A percentile compares a stretch with the other conserved stretches of the same genome.
These are phyloP conservation scores for Julus scandinavius DNA, from an alignment of 2,888 invertebrate genomes.

Conservation along the genomic window DNA sequence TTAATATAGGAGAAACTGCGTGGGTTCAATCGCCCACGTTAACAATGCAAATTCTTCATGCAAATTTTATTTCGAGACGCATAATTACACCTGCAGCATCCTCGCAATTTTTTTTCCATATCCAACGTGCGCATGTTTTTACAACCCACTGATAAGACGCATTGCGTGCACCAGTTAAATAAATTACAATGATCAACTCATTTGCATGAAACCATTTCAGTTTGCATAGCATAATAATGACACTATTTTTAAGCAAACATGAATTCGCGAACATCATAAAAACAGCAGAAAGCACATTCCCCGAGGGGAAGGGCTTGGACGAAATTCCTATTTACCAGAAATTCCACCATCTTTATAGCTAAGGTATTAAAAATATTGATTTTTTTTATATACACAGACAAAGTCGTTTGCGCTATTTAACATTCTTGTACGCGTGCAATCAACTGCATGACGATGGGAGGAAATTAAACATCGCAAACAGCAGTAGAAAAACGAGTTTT, in stretches of 20 bases:
- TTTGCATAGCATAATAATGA: background rate
- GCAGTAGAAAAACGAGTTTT: background rate
- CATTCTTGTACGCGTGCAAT: background rate
- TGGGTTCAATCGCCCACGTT: background rate
- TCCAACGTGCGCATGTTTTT: background rate
- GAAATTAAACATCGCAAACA: background rate
- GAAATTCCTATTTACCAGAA: background rate
- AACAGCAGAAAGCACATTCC: background rate
- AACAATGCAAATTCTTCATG: constrained; percentile 21
- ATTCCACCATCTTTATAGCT: background rate
- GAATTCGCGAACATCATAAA: background rate
- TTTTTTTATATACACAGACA: background rate
- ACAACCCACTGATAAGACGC: background rate
- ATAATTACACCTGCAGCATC: background rate
- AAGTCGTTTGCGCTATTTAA: background rate
- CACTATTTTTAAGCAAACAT: background rate
- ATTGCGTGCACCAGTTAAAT: background rate
- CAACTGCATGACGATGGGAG: background rate
- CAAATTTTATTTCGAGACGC: background rate
- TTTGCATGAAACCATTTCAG: background rate
- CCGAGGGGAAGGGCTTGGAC: background rate
- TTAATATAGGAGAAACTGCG: background rate
- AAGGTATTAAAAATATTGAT: background rate
- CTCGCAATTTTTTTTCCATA: background rate
- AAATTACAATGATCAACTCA: constrained; percentile 8